A percentile compares a stretch with the other conserved stretches of the same genome.
These are phyloP conservation scores for Neogobius melanostomus DNA, from an alignment of 2,113 vertebrate species.

Conservation along the genomic window DNA sequence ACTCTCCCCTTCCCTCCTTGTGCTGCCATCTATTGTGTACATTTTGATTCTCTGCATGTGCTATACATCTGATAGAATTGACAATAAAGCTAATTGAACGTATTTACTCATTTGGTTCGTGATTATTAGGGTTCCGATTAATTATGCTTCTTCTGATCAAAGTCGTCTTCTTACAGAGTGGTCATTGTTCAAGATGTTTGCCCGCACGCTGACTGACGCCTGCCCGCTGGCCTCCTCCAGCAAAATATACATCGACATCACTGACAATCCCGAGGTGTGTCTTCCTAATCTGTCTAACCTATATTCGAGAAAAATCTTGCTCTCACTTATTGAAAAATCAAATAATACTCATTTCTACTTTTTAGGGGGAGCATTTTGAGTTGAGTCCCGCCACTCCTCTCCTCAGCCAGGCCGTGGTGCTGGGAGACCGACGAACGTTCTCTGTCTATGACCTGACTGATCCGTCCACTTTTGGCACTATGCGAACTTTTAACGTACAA, in stretches of 20 bases:
- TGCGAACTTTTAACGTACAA: slow-evolving; percentile 87
- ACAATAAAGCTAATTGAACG: background rate
- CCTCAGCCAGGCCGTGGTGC: slow-evolving; percentile 79
- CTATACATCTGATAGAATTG: too few species aligned
- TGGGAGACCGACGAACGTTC: slow-evolving; percentile 86
- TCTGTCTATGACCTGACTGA: slow-evolving; percentile 88
- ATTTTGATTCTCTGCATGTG: too few species aligned
- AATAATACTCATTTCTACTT: slow-evolving; percentile 4
- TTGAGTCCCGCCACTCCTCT: slow-evolving; percentile 80
- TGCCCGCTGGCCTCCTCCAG: slow-evolving; percentile 93
- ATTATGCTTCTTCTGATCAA: background rate
- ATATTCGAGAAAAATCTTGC: background rate
- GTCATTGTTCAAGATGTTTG: slow-evolving; percentile 98
- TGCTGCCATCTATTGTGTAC: too few species aligned
- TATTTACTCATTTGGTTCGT: background rate
- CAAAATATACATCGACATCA: slow-evolving; percentile 91
- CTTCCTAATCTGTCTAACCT: background rate
- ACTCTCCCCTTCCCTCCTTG: too few species aligned
- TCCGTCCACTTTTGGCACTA: slow-evolving; percentile 77
- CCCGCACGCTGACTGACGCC: slow-evolving; percentile 89
- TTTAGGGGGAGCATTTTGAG: slow-evolving; percentile 88
- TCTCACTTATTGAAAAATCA: background rate
- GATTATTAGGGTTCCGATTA: background rate
- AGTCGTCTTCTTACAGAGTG: slow-evolving; percentile 80
- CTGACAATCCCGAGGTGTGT: slow-evolving; percentile 84